Conservation (phyloP, 2,888 invertebrate species). For the Ryuthela nishihirai region DNA sequence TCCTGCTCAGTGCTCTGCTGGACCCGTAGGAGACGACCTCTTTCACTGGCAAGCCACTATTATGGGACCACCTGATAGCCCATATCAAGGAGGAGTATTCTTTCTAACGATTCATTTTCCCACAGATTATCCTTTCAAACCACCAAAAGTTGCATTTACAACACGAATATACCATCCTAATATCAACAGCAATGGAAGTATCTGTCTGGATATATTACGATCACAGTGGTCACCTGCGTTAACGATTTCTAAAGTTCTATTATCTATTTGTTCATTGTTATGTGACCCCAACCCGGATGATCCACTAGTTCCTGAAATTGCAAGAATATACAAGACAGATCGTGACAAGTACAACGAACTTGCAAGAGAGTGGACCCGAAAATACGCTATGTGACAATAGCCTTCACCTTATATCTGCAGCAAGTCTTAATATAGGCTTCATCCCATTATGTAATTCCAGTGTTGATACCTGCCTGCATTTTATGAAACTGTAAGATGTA, state of each 20-base stretch:
- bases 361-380: slow-evolving; percentile 99
- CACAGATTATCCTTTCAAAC: slow-evolving; percentile 99
- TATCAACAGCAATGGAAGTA: slow-evolving; percentile 99
- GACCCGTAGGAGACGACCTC: slow-evolving; percentile 52
- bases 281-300: slow-evolving; percentile 99
- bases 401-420: too few relatives aligned
- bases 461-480: too few relatives aligned
- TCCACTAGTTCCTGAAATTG: slow-evolving; percentile 99
- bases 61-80: slow-evolving; percentile 99
- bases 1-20: slow-evolving; percentile 94
- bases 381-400: slow-evolving; percentile 96
- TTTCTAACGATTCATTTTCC: slow-evolving; percentile 99
- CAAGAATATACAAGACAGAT: slow-evolving; percentile 99
- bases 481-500: too few relatives aligned
- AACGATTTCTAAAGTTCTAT: slow-evolving; percentile 98
- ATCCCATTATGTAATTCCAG: too few relatives aligned
- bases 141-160: slow-evolving; percentile 98
- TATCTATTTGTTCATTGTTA: slow-evolving; percentile 99
- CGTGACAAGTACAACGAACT: slow-evolving; percentile 99
- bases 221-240: slow-evolving; percentile 99
- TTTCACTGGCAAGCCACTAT: slow-evolving; percentile 99
- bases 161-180: slow-evolving; percentile 99
- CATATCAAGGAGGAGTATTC: slow-evolving; percentile 99
- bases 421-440: too few relatives aligned
- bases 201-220: slow-evolving; percentile 98